phyloP scores from a whole-genome alignment of 2,113 vertebrate genomes.

The Dicaeum eximium region DNA sequence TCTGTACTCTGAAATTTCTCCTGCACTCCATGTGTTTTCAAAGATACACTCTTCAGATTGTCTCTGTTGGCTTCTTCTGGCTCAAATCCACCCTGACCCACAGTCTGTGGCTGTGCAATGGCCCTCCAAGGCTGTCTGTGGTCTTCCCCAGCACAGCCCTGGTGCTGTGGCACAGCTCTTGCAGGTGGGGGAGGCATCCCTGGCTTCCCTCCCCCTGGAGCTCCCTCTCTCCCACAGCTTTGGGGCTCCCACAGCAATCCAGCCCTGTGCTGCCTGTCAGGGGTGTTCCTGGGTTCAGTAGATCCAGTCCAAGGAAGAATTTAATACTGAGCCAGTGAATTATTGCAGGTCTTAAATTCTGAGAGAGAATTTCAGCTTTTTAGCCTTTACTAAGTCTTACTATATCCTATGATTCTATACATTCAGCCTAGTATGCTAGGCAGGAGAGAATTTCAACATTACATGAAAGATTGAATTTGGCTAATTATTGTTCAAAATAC shows the following conservation, averaged over 20 bases:
- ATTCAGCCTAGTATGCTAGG: not conserved
- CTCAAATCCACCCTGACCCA: not conserved
- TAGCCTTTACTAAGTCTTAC: not conserved
- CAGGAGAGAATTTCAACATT: not conserved
- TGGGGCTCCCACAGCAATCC: not conserved
- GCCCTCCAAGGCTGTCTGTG: accelerated
- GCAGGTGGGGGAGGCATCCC: not conserved
- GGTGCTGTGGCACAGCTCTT: not conserved
- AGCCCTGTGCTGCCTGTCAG: not conserved
- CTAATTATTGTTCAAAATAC: not conserved
- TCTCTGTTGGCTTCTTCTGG: not conserved
- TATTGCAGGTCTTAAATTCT: not conserved
- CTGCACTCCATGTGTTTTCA: not conserved
- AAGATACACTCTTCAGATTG: not conserved
- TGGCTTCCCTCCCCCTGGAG: not conserved
- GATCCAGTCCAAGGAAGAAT: not conserved
- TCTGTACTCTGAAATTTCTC: not conserved
- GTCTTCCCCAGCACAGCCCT: not conserved
- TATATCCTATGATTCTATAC: not conserved
- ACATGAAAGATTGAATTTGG: not conserved
- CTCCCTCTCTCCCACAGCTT: not conserved
- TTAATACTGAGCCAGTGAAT: not conserved
- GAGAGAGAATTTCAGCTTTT: not conserved
- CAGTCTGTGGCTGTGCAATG: not conserved
- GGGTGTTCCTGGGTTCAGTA: not conserved